Evolutionary conservation across 2,888 invertebrate genomes (phyloP).

Genomic region (Brenthis ino): DNA sequence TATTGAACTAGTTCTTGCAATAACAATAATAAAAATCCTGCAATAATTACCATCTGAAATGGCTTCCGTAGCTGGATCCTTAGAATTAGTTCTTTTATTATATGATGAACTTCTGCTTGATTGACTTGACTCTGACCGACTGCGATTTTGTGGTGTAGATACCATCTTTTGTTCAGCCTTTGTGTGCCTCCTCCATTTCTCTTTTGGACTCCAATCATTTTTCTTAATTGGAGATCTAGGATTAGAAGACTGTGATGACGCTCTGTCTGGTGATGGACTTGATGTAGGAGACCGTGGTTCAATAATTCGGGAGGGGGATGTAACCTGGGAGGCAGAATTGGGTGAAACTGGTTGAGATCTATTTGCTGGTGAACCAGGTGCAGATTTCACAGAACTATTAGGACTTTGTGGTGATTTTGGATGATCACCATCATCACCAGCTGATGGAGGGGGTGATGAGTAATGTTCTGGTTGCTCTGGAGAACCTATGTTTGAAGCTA

Average conservation of each 20-base stretch:
- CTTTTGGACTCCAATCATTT: constrained; percentile 70
- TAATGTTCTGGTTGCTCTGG: constrained; percentile 56
- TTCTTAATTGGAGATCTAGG: constrained; percentile 52
- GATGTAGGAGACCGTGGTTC: constrained; percentile 56
- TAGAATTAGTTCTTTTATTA: constrained; percentile 63
- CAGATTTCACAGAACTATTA: constrained; percentile 59
- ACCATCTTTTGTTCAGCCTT: constrained; percentile 78
- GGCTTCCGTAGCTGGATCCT: constrained; percentile 82
- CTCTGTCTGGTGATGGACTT: constrained; percentile 66
- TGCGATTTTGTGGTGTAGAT: constrained; percentile 54
- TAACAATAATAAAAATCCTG: neutral
- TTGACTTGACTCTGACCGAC: constrained; percentile 72
- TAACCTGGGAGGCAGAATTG: constrained; percentile 57
- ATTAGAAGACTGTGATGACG: constrained; percentile 57
- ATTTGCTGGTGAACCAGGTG: constrained; percentile 58
- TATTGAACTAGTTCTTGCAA: too few relatives aligned
- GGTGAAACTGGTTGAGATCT: constrained; percentile 65
- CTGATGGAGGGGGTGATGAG: constrained; percentile 55
- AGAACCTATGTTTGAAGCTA: constrained; percentile 52
- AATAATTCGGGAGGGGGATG: constrained; percentile 55
- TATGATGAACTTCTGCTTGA: constrained; percentile 74
- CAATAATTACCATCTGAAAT: constrained; percentile 83
- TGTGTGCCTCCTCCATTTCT: constrained; percentile 72
- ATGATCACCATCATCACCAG: constrained; percentile 61
- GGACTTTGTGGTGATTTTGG: constrained; percentile 71